Base-by-base conservation (phyloP, 2,113 vertebrate genomes). In the Pholis gunnellus region DNA sequence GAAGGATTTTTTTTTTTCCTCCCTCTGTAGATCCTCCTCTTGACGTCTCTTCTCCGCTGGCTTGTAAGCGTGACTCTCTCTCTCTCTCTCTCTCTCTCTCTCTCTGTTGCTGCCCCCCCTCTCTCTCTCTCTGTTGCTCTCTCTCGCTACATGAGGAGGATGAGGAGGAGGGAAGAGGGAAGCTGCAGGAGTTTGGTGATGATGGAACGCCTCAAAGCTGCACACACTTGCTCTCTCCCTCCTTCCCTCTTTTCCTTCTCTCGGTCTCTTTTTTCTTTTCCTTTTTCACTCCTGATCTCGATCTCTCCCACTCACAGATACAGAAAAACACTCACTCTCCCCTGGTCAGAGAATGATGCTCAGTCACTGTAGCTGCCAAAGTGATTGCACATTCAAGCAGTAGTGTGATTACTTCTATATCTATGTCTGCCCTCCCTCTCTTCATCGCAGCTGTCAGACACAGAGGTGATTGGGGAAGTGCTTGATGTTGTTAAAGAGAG, bases 141-240 rank as follows among this genome's bases (percentile, higher is more conserved):
- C 72, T 82, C 76, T 76, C 57, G 66, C 75, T 60, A 27, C 25
- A 59, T 57, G 54, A 88, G 86, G 93, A 95, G 94, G 96, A 95
- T 95, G 97, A 94, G 95, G 97, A 94, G 95, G 90, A 87, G 95
- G 94, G 89, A 85, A 79, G 87, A 89, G 92, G 82, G 85, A 91
- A 92, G 90, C 92, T 94, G 93, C 92, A 93, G 92, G 95, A 95
- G 96, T 97, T 94, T 92, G 95, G 95, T 96, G 88, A 95, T 94
- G 97, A 96, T 96, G 96, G 96, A 96, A 95, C 85, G 94, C 94
- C 93, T 95, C 91, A 94, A 91, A 89, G 87, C 88, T 88, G 90
- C 92, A 94, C 92, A 94, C 94, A 92, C 92, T 95, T 91, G 91
- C 92, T 92, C 92, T 60, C 77, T 76, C 68, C 52, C 73, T 82